phyloP scores from a whole-genome alignment of 2,888 invertebrate genomes.

The Polyommatus iphigenia region DNA sequence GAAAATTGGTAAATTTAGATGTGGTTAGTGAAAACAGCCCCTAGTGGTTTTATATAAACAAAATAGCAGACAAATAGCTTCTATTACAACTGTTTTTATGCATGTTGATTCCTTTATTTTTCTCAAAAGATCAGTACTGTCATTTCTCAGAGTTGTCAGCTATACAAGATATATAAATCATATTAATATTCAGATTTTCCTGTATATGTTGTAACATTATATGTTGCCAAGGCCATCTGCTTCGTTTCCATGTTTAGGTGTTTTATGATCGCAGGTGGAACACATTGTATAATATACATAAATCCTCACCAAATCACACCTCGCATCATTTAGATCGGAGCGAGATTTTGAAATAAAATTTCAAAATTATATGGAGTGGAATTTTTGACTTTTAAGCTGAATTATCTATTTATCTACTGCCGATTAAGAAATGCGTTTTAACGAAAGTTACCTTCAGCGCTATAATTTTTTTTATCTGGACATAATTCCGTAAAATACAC shows the following conservation, averaged over 20 bases:
- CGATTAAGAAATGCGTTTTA: neutral
- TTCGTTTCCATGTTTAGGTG: neutral
- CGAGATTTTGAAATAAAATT: neutral
- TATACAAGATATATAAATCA: neutral
- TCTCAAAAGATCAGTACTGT: neutral
- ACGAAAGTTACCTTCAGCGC: too few species aligned
- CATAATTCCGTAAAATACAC: too few species aligned
- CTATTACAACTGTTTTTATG: neutral
- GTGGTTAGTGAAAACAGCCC: neutral
- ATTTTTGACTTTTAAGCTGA: neutral
- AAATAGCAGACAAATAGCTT: neutral
- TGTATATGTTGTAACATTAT: conserved; percentile 2
- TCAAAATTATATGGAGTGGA: neutral
- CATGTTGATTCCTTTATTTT: neutral
- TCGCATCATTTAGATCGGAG: neutral
- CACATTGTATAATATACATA: neutral
- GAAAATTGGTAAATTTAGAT: neutral
- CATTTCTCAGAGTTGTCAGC: neutral
- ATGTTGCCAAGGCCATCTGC: neutral
- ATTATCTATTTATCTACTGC: neutral
- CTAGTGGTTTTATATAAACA: neutral
- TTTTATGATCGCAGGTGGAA: neutral
- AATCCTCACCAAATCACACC: too few species aligned
- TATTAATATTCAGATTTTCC: conserved; percentile 9
- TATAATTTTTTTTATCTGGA: too few species aligned